Percentiles rank a stretch among this genome's conserved stretches.
phyloP scores from a whole-genome alignment of 2,797 vertebrate genomes.

The Enteromius treurensis region DNA sequence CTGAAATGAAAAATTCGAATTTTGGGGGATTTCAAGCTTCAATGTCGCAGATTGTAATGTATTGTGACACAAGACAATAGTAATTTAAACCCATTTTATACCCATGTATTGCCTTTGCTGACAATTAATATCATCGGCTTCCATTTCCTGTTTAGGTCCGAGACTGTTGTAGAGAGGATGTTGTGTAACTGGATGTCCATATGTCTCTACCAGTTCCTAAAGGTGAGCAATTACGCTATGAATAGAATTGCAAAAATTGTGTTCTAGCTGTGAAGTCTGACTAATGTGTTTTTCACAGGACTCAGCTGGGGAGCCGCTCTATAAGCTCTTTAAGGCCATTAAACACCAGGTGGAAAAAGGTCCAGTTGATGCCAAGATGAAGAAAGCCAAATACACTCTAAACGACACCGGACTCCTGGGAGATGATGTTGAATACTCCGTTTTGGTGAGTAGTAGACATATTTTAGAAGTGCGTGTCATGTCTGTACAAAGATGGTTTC shows the following conservation, averaged over 20 bases:
- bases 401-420: slow-evolving; percentile 96
- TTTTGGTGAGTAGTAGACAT: slow-evolving; percentile 81
- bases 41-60: neutral
- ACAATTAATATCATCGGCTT: neutral
- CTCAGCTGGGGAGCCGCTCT: slow-evolving; percentile 94
- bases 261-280: slow-evolving; percentile 7
- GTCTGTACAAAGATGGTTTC: neutral
- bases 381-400: slow-evolving; percentile 97
- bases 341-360: slow-evolving; percentile 99
- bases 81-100: neutral
- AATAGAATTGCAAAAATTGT: neutral
- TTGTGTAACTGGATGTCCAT: slow-evolving; percentile 99
- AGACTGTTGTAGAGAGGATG: slow-evolving; percentile 98
- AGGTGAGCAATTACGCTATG: slow-evolving; percentile 76
- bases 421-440: slow-evolving; percentile 92
- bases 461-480: neutral
- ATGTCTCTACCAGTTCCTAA: slow-evolving; percentile 96
- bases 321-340: slow-evolving; percentile 97
- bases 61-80: neutral
- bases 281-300: slow-evolving; percentile 77
- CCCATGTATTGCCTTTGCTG: neutral
- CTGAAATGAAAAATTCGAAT: too few species aligned
- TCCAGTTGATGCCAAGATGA: slow-evolving; percentile 91
- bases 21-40: neutral
- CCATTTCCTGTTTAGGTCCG: slow-evolving; percentile 79